Percentiles rank a stretch among this genome's conserved stretches.
These are phyloP conservation scores for Trichopoda pennipes DNA, from an alignment of 2,888 invertebrate genomes.

Conservation along the genomic window DNA sequence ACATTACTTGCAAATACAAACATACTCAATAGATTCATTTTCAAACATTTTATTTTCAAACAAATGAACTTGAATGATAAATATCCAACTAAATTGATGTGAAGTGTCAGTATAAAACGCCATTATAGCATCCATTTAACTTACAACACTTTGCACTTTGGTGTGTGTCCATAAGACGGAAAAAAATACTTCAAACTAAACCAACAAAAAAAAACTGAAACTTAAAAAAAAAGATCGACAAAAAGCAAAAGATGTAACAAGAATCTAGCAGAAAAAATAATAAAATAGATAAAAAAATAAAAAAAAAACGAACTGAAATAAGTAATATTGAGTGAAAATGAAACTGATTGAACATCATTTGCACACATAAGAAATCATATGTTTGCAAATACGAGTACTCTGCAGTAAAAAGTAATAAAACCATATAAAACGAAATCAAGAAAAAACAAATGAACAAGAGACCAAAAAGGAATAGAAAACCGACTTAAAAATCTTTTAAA, in stretches of 20 bases:
- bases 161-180: slow-evolving; percentile 64
- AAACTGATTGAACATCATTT: slow-evolving; percentile 65
- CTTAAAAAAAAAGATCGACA: slow-evolving; percentile 20
- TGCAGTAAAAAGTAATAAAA: slow-evolving; percentile 23
- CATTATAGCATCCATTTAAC: slow-evolving; percentile 78
- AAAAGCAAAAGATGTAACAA: slow-evolving; percentile 49
- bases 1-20: slow-evolving; percentile 23
- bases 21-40: background rate
- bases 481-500: background rate
- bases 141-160: slow-evolving; percentile 79
- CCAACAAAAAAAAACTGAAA: slow-evolving; percentile 26
- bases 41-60: slow-evolving; percentile 44
- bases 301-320: background rate
- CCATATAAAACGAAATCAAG: slow-evolving; percentile 25
- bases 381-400: background rate
- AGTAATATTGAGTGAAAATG: slow-evolving; percentile 61
- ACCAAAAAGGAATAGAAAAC: background rate
- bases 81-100: slow-evolving; percentile 67
- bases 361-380: slow-evolving; percentile 22
- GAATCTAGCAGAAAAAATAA: slow-evolving; percentile 28
- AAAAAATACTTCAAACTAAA: slow-evolving; percentile 35
- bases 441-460: background rate
- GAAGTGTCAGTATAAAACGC: slow-evolving; percentile 71
- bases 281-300: slow-evolving; percentile 9
- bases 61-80: slow-evolving; percentile 69